Base-by-base conservation (phyloP, 2,797 vertebrate species). In the Fringilla coelebs region DNA sequence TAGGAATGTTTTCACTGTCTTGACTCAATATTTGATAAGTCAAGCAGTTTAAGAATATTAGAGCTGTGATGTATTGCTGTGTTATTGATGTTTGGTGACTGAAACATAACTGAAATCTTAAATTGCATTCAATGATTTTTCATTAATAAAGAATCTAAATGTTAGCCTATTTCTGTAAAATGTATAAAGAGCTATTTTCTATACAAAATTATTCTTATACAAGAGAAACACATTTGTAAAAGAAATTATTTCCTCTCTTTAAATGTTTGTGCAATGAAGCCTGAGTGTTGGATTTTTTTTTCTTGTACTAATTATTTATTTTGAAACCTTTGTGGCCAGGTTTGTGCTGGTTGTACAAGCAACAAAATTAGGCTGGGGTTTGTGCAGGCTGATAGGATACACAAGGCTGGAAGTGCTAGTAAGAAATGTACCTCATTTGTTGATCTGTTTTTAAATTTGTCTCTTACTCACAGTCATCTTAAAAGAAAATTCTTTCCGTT, bases 141-240 rank as follows among this genome's bases (percentile, higher is more conserved):
- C 54, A 41, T 85, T 85, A 80, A 62, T 45, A 93, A 60, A 77
- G 38, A 92, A 95, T 76, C 58, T 84, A 77, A 94, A 82, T 93
- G 72, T 62, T 87, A 95, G 61, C 31, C 7, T 90, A 88, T 95
- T 93, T 92, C 90, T 97, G 71, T 96, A 97, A 97, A 95, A 93
- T 93, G 36, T 93, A 97, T 89, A 96, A 93, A 97, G 93, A 97
- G 80, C 90, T 98, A 97, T 98, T 97, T 98, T 98, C 96, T 96
- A 77, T 97, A 97, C 86, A 94, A 95, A 96, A 97, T 82, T 98
- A 97, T 98, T 97, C 96, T 97, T 97, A 68, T 98, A 97, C 85
- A 88, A 96, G 89, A 97, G 81, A 90, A 93, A 85, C 34, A 65
- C 79, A 90, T 97, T 97, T 97, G 96, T 97, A 97, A 97, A 97